Conservation (phyloP, 2,888 invertebrate genomes). For the Leistus spinibarbis region DNA sequence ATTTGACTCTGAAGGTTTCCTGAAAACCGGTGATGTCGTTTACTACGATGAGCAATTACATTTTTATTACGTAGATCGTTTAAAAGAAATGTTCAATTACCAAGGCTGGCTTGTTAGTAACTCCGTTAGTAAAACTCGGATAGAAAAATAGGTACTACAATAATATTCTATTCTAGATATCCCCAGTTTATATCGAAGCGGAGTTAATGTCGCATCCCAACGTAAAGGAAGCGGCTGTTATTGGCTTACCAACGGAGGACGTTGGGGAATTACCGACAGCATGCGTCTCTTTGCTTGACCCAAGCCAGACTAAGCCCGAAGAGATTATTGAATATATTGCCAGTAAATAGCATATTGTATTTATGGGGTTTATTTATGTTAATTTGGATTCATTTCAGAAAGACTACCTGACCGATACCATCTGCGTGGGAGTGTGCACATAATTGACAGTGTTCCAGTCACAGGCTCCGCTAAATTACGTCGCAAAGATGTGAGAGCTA, state of each 20-base stretch:
- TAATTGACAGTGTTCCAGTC: slow-evolving; percentile 9
- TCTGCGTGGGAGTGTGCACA: slow-evolving; percentile 11
- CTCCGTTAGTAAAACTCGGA: not conserved
- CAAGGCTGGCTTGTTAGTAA: slow-evolving; percentile 48
- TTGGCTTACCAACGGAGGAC: slow-evolving; percentile 4
- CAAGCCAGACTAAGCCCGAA: not conserved
- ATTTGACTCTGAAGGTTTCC: not conserved
- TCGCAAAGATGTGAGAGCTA: slow-evolving; percentile 1
- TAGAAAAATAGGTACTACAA: not conserved
- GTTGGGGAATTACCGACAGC: slow-evolving; percentile 18
- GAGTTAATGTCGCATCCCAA: slow-evolving; percentile 14
- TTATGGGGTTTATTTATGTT: too few species aligned
- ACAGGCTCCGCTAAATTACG: slow-evolving; percentile 19
- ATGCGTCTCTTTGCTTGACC: slow-evolving; percentile 1
- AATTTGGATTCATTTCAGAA: not conserved
- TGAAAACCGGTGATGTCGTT: not conserved
- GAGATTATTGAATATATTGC: slow-evolving; percentile 13
- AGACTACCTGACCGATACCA: slow-evolving; percentile 10
- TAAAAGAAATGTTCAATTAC: slow-evolving; percentile 50
- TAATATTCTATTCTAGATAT: not conserved
- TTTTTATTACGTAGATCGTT: slow-evolving; percentile 30
- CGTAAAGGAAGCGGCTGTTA: not conserved
- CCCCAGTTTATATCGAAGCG: not conserved
- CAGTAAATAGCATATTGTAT: too few species aligned
- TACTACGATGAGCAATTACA: not conserved